Conservation (phyloP, 2,113 vertebrate genomes). For the Sylvietta virens region DNA sequence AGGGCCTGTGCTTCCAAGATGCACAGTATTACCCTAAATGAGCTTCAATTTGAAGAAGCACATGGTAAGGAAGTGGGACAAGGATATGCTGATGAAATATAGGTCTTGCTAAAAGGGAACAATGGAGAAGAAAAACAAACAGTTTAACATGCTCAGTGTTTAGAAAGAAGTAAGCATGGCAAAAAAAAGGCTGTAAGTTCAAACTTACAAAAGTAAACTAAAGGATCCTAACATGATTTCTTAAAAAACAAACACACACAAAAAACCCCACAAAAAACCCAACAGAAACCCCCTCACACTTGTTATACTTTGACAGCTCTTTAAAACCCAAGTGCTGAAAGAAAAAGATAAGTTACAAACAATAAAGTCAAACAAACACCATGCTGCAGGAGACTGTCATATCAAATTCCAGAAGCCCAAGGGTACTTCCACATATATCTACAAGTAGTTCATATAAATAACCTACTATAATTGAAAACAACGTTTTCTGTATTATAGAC, state of each 20-base stretch:
- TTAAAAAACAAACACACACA: neutral
- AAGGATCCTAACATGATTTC: neutral
- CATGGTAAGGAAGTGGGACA: neutral
- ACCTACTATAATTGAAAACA: neutral
- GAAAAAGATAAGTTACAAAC: neutral
- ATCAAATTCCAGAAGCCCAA: neutral
- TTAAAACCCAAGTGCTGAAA: neutral
- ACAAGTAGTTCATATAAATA: neutral
- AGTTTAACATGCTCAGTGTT: neutral
- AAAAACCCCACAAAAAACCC: accelerated
- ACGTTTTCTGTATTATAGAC: neutral
- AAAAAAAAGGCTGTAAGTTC: neutral
- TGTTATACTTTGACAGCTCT: neutral
- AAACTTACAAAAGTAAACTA: neutral
- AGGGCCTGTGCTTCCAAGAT: neutral
- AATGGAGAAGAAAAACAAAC: neutral
- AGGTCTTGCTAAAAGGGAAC: neutral
- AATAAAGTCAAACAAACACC: neutral
- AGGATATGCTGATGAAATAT: neutral
- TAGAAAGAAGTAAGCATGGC: neutral
- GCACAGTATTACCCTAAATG: neutral
- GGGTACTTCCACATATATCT: neutral
- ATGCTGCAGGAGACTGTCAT: neutral
- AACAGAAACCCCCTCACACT: neutral
- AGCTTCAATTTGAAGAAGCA: slow-evolving; percentile 1